Percentiles rank a stretch among this genome's conserved stretches.
phyloP scores from a whole-genome alignment of 2,888 invertebrate species.

The Cerastis leucographa region DNA sequence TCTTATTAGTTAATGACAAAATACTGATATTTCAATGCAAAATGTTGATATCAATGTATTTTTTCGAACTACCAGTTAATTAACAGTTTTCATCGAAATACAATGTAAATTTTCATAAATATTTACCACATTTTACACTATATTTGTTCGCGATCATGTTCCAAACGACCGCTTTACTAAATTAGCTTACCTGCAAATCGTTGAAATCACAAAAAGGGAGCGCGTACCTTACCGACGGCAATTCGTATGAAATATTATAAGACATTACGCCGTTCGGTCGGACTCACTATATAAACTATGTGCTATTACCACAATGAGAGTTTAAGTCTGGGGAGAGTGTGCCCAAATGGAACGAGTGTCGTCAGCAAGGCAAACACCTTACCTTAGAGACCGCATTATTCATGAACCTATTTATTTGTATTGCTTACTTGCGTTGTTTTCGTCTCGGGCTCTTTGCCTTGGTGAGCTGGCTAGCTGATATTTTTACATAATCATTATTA shows the following conservation, averaged over 20 bases:
- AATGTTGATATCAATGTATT: not conserved
- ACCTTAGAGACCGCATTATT: conserved; percentile 82
- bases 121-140: conserved; percentile 22
- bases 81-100: conserved; percentile 4
- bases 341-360: conserved; percentile 75
- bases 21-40: not conserved
- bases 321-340: conserved; percentile 87
- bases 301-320: conserved; percentile 85
- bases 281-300: conserved; percentile 85
- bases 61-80: not conserved
- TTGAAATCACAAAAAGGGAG: conserved; percentile 69
- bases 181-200: conserved; percentile 61
- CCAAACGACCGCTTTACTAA: conserved; percentile 50
- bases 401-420: conserved; percentile 89
- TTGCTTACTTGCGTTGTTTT: conserved; percentile 84
- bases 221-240: conserved; percentile 71
- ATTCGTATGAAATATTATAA: conserved; percentile 83
- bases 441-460: conserved; percentile 64
- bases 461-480: conserved; percentile 32
- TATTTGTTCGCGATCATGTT: conserved; percentile 33
- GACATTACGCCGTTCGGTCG: conserved; percentile 78
- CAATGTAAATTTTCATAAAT: conserved; percentile 22
- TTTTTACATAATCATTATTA: conserved; percentile 60
- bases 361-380: conserved; percentile 80
- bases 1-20: not conserved